Evolutionary conservation across 2,797 vertebrate species (phyloP), one percentile per base, ranked within the genome.

Genomic region (Urocyon cinereoargenteus): DNA sequence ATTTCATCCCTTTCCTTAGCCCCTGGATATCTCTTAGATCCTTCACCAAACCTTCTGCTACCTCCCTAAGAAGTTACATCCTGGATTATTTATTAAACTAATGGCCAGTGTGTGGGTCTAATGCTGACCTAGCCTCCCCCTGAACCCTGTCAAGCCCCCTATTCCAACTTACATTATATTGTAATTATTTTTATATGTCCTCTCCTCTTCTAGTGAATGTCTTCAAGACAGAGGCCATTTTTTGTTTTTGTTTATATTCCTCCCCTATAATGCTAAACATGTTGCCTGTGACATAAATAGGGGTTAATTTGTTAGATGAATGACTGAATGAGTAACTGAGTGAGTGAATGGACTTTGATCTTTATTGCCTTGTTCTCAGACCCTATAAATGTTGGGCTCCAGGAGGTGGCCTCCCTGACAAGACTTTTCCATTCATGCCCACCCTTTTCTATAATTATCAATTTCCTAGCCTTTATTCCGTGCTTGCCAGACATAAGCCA

Each of bases 391-490:
- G 28, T 75, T 86, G 24, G 57, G 36, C 15, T 90, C 85, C 2
- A 9, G 45, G 55, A 91, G 10, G 8, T 31, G 15, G 59, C 34
- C 57, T 84, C 86, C 73, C 84, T 45, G 81, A 87, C 13, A 34
- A 94, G 81, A 92, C n/a, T 94, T 94, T 82, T 90, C 75, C 79
- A 92, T 77, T 87, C 73, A 94, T 96, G 57, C 88, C 53, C 95
- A 93, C 66, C 19, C 49, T 93, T 86, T 97, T 68, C 87, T 89
- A 49, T 92, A 91, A 91, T 93, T 88, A 96, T 68, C 66, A 12
- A 95, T 87, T 96, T 96, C 66, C 91, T 97, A 95, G 94, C 89
- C 72, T 97, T 91, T 68, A 97, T 96, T 95, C 78, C 75, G 90
- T 10, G 51, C 70, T 97, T 82, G 73, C 89, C 93, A 97, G 97